These are phyloP conservation scores for Ciconia maguari DNA, from an alignment of 2,113 vertebrate genomes.

Conservation along the genomic window DNA sequence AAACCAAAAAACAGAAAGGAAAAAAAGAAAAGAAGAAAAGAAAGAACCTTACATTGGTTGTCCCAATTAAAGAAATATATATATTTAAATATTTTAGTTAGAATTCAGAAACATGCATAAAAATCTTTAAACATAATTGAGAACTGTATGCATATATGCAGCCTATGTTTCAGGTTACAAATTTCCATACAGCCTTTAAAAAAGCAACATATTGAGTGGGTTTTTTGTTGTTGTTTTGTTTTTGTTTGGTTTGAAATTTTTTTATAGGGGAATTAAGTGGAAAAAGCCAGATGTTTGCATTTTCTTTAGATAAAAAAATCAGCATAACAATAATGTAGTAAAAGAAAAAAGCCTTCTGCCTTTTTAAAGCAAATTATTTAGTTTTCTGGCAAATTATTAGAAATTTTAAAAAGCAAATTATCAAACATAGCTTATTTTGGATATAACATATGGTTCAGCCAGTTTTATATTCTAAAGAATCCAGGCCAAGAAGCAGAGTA, in stretches of 20 bases:
- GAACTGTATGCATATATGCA: not conserved
- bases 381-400: not conserved
- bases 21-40: not conserved
- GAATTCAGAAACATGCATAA: not conserved
- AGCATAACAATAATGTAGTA: not conserved
- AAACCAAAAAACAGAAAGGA: not conserved
- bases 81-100: not conserved
- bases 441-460: not conserved
- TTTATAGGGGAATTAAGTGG: not conserved
- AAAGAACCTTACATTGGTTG: not conserved
- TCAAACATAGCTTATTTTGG: not conserved
- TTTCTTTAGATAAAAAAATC: not conserved
- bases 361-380: not conserved
- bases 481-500: not conserved
- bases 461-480: not conserved
- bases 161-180: not conserved
- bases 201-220: not conserved
- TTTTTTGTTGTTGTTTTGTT: not conserved
- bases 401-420: not conserved
- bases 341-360: not conserved
- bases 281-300: not conserved
- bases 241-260: not conserved
- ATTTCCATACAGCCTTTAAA: not conserved
- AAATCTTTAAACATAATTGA: not conserved
- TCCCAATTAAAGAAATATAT: not conserved